phyloP scores from a whole-genome alignment of 2,888 invertebrate species.

The Eupeodes luniger region DNA sequence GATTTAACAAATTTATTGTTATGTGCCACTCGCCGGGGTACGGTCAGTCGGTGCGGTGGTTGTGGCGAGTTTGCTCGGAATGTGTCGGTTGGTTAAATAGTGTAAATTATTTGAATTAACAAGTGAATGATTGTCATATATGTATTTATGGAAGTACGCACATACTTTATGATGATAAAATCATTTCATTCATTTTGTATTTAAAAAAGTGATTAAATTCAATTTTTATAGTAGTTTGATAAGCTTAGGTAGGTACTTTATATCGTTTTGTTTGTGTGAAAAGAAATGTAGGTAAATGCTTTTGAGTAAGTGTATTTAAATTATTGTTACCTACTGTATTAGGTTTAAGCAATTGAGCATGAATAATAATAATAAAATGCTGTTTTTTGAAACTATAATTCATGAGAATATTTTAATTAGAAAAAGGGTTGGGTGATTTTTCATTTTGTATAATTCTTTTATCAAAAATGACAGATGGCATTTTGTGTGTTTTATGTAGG shows the following conservation, averaged over 20 bases:
- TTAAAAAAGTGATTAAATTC: constrained; percentile 27
- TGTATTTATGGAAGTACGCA: background rate
- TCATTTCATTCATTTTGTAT: background rate
- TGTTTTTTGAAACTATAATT: background rate
- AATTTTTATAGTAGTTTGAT: background rate
- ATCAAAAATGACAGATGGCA: background rate
- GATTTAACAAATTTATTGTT: background rate
- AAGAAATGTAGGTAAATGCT: background rate
- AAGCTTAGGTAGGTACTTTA: background rate
- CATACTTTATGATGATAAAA: background rate
- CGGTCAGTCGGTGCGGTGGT: background rate
- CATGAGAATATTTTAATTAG: background rate
- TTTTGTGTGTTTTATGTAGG: background rate
- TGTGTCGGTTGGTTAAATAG: background rate
- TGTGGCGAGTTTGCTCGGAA: too few relatives aligned
- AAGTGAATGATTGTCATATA: constrained; percentile 25
- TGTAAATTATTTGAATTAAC: constrained; percentile 42
- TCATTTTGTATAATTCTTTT: background rate
- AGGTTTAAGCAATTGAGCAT: background rate
- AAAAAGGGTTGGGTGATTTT: background rate
- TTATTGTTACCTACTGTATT: background rate
- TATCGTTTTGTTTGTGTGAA: background rate
- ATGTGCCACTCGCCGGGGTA: background rate
- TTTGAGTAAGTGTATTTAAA: background rate
- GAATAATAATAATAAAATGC: background rate